phyloP scores from a whole-genome alignment of 2,113 vertebrate genomes.

The Nasalis larvatus region DNA sequence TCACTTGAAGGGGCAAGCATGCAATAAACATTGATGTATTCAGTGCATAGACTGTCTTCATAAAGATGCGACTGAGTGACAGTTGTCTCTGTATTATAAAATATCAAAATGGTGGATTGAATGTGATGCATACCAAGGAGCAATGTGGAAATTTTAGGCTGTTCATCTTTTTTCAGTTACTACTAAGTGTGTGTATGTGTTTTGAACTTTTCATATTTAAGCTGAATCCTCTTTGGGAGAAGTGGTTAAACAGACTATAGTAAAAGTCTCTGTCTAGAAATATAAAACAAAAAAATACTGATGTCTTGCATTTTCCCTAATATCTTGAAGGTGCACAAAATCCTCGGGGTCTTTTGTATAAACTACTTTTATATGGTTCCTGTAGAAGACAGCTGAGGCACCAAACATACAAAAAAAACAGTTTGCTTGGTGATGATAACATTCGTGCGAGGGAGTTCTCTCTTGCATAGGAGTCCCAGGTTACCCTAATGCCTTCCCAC shows the following conservation, averaged over 20 bases:
- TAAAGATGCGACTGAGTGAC: slow-evolving; percentile 62
- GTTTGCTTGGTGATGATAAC: slow-evolving; percentile 44
- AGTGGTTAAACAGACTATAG: background rate
- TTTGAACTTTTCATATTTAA: background rate
- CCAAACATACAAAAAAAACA: background rate
- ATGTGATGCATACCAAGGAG: slow-evolving; percentile 15
- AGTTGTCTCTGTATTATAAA: slow-evolving; percentile 69
- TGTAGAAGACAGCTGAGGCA: background rate
- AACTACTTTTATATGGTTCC: background rate
- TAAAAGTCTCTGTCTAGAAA: background rate
- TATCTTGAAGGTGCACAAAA: background rate
- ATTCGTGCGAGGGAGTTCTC: slow-evolving; percentile 82
- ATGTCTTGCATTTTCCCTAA: background rate
- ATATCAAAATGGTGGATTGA: slow-evolving; percentile 30
- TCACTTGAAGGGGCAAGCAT: background rate
- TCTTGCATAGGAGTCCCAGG: slow-evolving; percentile 75
- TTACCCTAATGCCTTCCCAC: slow-evolving; percentile 77
- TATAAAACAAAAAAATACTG: background rate
- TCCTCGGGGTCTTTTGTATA: rapidly evolving
- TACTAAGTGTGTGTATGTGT: slow-evolving; percentile 14
- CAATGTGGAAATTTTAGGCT: slow-evolving; percentile 17
- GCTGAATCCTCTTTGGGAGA: background rate
- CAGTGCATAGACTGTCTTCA: background rate
- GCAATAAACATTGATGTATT: background rate
- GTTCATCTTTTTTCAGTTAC: background rate